A percentile compares a stretch with the other conserved stretches of the same genome.
Evolutionary conservation across 1,140 invertebrate species (phyloP).

Genomic region (Bathynomus jamesi): DNA sequence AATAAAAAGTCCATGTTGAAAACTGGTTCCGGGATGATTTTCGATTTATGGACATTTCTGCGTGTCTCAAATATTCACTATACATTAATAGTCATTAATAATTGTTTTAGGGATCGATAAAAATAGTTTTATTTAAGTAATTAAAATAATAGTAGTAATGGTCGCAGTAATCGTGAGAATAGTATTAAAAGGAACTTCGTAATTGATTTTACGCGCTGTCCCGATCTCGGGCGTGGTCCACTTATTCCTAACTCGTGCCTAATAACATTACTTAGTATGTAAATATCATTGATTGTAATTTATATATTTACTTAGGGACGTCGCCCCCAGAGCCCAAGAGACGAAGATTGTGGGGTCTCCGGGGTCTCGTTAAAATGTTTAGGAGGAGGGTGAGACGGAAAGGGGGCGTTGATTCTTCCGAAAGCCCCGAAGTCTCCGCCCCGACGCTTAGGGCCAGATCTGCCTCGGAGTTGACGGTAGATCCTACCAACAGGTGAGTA

Average conservation of each 20-base stretch:
- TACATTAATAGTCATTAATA: no score
- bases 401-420: constrained; percentile 15
- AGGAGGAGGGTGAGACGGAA: constrained; percentile 46
- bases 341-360: constrained; percentile 42
- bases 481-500: constrained; percentile 48
- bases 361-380: constrained; percentile 60
- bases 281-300: background rate
- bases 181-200: background rate
- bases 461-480: constrained; percentile 52
- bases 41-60: no score
- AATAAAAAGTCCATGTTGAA: no score
- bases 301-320: background rate
- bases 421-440: constrained; percentile 38
- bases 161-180: background rate
- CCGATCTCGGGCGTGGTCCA: no score
- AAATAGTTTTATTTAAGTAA: no score
- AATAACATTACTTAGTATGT: no score
- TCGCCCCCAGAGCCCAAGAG: background rate
- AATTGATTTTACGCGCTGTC: no score
- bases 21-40: no score
- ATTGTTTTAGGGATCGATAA: no score
- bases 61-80: no score
- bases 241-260: no score
- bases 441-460: constrained; percentile 44
- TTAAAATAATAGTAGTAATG: background rate